Percentiles rank a stretch among this genome's conserved stretches.
These are phyloP conservation scores for Tetanocera ferruginea DNA, from an alignment of 2,888 invertebrate genomes.

Conservation along the genomic window DNA sequence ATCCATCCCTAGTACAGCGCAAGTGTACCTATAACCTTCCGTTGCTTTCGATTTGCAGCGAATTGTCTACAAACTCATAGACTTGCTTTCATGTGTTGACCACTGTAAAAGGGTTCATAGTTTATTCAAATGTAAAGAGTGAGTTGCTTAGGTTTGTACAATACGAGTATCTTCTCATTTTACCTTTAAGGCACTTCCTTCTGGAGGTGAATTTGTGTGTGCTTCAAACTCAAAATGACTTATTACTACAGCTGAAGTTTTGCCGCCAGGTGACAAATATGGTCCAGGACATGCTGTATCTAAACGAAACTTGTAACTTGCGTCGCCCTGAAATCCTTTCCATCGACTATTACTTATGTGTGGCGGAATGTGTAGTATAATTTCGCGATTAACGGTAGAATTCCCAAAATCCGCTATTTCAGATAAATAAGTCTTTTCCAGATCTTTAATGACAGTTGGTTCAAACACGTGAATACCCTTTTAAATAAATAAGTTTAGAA, in stretches of 20 bases:
- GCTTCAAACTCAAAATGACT: slow-evolving; percentile 46
- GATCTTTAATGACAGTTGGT: slow-evolving; percentile 42
- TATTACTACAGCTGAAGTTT: slow-evolving; percentile 22
- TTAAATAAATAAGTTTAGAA: neutral
- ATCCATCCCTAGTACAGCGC: no score
- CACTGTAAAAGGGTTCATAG: no score
- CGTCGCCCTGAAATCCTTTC: slow-evolving; percentile 47
- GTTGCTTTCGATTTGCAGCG: no score
- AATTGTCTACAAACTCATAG: no score
- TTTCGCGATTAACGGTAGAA: slow-evolving; percentile 45
- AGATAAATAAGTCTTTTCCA: slow-evolving; percentile 44
- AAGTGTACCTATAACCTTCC: no score
- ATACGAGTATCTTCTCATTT: neutral
- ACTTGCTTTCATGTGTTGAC: no score
- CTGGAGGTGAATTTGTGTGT: slow-evolving; percentile 47
- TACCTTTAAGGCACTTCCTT: slow-evolving; percentile 21
- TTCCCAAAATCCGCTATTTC: slow-evolving; percentile 47
- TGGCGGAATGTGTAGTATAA: slow-evolving; percentile 44
- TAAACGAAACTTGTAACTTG: slow-evolving; percentile 49
- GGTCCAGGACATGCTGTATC: slow-evolving; percentile 47
- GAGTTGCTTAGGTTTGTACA: no score
- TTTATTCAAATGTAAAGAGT: no score
- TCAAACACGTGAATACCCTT: slow-evolving; percentile 32
- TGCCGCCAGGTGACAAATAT: neutral
- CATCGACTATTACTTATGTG: slow-evolving; percentile 35